These are phyloP conservation scores for Phyto melanocephala DNA, from an alignment of 2,888 invertebrate species.

Conservation along the genomic window DNA sequence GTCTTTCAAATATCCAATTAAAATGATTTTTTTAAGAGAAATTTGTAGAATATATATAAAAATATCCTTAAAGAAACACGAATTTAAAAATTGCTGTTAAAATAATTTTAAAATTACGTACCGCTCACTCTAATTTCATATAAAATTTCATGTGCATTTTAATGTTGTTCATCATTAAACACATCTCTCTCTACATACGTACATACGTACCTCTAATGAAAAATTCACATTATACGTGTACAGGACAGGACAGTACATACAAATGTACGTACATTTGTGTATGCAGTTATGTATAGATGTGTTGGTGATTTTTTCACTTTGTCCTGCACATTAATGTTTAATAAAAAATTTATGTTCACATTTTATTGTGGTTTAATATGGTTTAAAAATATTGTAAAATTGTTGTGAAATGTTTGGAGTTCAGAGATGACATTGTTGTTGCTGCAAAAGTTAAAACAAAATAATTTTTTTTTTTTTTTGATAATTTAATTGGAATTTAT, in stretches of 20 bases:
- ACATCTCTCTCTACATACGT: no score
- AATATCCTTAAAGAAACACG: no score
- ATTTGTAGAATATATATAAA: no score
- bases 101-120: no score
- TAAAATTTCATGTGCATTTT: background rate
- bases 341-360: constrained; percentile 36
- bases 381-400: constrained; percentile 12
- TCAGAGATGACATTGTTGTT: constrained; percentile 5
- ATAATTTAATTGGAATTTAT: constrained; percentile 28
- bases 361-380: constrained; percentile 55
- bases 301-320: background rate
- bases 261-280: background rate
- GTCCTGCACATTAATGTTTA: constrained; percentile 28
- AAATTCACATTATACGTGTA: constrained; percentile 51
- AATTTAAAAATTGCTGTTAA: no score
- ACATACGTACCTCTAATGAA: constrained; percentile 41
- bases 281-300: background rate
- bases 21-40: no score
- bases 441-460: background rate
- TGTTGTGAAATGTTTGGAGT: background rate
- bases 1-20: no score
- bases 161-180: background rate
- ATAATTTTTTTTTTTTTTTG: background rate
- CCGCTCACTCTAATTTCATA: background rate
- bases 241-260: background rate